These are phyloP conservation scores for Drosophila testacea DNA, from an alignment of 2,888 invertebrate genomes.

Conservation along the genomic window DNA sequence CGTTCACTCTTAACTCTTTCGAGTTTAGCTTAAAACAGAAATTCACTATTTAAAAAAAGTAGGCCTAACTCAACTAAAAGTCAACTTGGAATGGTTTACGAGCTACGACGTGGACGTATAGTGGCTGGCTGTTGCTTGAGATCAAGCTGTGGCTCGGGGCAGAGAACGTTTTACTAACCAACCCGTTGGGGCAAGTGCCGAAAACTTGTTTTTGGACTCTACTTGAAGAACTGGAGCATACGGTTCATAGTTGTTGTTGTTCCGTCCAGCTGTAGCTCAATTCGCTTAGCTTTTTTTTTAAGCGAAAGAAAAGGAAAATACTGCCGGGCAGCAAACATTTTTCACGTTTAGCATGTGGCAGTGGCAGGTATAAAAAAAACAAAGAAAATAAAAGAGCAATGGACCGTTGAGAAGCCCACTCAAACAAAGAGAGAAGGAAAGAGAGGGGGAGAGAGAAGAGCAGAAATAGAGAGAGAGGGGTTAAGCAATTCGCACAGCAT, in stretches of 20 bases:
- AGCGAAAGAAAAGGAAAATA: constrained; percentile 46
- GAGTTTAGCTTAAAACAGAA: constrained; percentile 14
- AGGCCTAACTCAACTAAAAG: constrained; percentile 38
- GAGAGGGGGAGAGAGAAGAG: background rate
- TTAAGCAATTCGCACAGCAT: constrained; percentile 26
- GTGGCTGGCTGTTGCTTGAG: constrained; percentile 10
- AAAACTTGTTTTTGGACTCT: constrained; percentile 69
- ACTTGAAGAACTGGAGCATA: constrained; percentile 73
- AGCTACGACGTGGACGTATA: constrained; percentile 7
- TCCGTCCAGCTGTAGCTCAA: constrained; percentile 26
- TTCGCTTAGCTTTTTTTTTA: background rate
- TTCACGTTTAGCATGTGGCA: constrained; percentile 51
- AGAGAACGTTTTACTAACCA: constrained; percentile 7
- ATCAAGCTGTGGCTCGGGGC: constrained; percentile 8
- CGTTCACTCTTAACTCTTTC: constrained; percentile 31
- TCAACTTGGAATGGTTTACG: constrained; percentile 34
- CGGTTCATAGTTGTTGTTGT: constrained; percentile 3
- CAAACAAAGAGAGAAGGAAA: constrained; percentile 6
- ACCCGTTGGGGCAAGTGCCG: constrained; percentile 63
- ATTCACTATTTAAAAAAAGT: constrained; percentile 28
- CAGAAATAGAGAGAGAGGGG: too few species aligned
- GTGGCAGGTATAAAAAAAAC: constrained; percentile 18
- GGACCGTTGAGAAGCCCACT: constrained; percentile 26
- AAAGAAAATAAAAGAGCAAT: constrained; percentile 28
- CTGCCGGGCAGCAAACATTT: constrained; percentile 26